Evolutionary conservation across 2,113 vertebrate genomes (phyloP).

Genomic region (Phaetusa simplex): DNA sequence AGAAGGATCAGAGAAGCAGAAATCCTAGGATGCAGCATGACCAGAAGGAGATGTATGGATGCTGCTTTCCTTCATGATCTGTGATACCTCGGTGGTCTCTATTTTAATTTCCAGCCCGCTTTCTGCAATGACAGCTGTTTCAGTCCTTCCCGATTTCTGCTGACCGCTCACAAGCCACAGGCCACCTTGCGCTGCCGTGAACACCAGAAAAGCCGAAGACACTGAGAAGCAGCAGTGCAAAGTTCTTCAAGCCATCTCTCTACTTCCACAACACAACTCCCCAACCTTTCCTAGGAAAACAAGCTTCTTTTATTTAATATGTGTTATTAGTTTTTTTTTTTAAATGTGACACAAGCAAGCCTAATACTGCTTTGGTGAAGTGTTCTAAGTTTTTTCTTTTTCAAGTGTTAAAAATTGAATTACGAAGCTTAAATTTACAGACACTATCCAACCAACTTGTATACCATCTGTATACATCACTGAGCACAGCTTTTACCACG

Average conservation of each 20-base stretch:
- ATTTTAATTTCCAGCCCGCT: background rate
- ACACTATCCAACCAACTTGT: background rate
- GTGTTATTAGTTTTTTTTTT: background rate
- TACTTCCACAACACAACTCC: background rate
- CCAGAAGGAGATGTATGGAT: background rate
- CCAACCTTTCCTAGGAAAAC: background rate
- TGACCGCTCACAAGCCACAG: fast-evolving
- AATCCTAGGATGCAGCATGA: background rate
- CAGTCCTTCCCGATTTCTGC: background rate
- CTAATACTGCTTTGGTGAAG: background rate
- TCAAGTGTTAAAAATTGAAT: background rate
- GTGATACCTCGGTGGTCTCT: background rate
- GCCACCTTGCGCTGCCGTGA: fast-evolving
- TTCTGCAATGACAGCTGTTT: background rate
- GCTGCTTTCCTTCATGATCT: background rate
- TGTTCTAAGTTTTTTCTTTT: background rate
- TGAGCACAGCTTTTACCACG: background rate
- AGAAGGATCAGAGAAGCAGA: background rate
- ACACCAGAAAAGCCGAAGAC: background rate
- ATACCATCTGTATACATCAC: fast-evolving
- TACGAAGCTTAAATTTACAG: background rate
- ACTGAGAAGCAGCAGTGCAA: background rate
- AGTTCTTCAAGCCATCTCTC: background rate
- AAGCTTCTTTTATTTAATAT: background rate
- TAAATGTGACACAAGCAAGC: background rate